A percentile compares a stretch with the other conserved stretches of the same genome.
These are phyloP conservation scores for Vireo griseus DNA, from an alignment of 2,797 vertebrate species.

Conservation along the genomic window DNA sequence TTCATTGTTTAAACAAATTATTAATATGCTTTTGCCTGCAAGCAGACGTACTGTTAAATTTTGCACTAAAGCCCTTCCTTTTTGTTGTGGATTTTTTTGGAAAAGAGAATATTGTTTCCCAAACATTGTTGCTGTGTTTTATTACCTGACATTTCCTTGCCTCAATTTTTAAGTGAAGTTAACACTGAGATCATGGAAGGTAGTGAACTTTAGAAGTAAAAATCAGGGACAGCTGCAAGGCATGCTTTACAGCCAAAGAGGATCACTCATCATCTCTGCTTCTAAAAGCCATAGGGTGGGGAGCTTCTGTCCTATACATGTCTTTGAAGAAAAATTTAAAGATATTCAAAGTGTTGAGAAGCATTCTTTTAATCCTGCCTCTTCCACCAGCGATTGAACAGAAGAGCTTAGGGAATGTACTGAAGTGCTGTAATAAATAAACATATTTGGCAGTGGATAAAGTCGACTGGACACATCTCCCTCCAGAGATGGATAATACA, in stretches of 20 bases:
- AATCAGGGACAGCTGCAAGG: conserved; percentile 2
- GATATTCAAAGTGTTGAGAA: not conserved
- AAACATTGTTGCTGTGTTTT: not conserved
- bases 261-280: not conserved
- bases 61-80: not conserved
- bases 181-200: not conserved
- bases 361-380: conserved; percentile 12
- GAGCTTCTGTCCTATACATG: not conserved
- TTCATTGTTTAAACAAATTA: not conserved
- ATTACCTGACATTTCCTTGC: not conserved
- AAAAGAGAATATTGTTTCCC: not conserved
- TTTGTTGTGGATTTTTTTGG: not conserved
- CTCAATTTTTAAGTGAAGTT: not conserved
- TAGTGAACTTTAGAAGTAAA: not conserved
- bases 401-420: not conserved
- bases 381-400: not conserved
- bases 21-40: not conserved
- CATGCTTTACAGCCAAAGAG: not conserved
- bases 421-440: conserved; percentile 27
- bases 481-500: conserved; percentile 1
- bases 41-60: not conserved
- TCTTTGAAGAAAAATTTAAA: conserved; percentile 6
- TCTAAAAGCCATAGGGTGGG: not conserved
- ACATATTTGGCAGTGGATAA: not conserved
- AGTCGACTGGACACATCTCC: not conserved